Base-by-base conservation (phyloP, 2,113 vertebrate genomes). In the Tachuris rubrigastra region DNA sequence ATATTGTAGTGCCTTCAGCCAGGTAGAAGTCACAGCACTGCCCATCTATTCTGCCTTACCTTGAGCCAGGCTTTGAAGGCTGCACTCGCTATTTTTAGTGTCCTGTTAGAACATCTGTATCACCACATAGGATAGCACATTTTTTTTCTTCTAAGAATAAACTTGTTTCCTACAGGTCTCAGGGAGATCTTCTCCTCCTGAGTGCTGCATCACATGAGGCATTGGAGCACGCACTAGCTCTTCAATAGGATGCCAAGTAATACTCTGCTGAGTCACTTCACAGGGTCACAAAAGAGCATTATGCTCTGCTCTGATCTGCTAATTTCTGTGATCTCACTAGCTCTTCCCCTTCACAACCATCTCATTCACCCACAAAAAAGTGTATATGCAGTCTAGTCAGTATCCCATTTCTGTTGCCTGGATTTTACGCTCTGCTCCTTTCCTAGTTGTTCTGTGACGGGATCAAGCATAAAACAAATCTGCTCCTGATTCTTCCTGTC, bases 401-500 rank as follows among this genome's bases (percentile, higher is more conserved):
- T 92, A 82, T 41, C 22, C 39, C 47, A 52, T 93, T 95, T 92
- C 88, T 63, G 47, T 59, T 89, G 90, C 87, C 87, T 69, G 55
- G 89, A 81, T 96, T 96, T 96, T 96, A 96, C 96, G 87, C 89
- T 81, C 85, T 80, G 31, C 31, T 78, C 89, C 31, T 11, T 86
- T 82, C 52, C n/a, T 67, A 68, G 63, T 72, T 69, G 87, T 95
- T 97, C 79, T 62, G 80, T 33, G 90, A 96, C 68, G 82, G 94
- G 62, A 96, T 93, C 42, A 67, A 89, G 94, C 93, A 87, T 78
- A 72, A 95, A 96, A 96, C 93, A 96, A 97, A 97, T 97, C 96
- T 95, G 83, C 39, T 85, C 79, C 91, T 93, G 89, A 97, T 96
- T 97, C 98, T 96, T 93, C 89, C 72, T 95, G 97, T 97, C 98